Percentiles rank a stretch among this genome's conserved stretches.
Conservation (phyloP, 1,140 invertebrate species). For the Dreissena rostriformis region DNA sequence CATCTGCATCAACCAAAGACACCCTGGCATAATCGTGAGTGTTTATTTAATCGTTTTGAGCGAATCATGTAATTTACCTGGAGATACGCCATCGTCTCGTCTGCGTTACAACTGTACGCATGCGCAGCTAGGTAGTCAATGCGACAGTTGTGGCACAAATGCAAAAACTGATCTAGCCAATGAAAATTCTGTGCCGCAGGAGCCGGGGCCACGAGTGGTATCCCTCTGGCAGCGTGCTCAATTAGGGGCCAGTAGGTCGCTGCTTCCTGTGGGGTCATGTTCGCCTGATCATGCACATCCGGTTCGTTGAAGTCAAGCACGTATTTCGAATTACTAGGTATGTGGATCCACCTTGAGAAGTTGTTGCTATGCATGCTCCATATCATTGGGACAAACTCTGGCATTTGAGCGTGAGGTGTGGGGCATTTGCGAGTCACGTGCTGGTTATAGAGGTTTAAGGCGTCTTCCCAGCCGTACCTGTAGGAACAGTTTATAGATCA, state of each 20-base stretch:
- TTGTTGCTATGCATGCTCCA: not conserved
- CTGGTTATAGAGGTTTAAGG: not conserved
- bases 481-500: not conserved
- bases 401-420: not conserved
- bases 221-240: not conserved
- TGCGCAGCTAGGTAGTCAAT: slow-evolving; percentile 62
- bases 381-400: not conserved
- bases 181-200: not conserved
- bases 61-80: not conserved
- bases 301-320: slow-evolving; percentile 11
- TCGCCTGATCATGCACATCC: not conserved
- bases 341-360: not conserved
- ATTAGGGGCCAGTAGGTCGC: not conserved
- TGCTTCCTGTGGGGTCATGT: not conserved
- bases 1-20: too few species aligned
- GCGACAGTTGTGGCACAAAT: slow-evolving; percentile 33
- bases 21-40: too few species aligned
- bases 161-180: slow-evolving; percentile 8
- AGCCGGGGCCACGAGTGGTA: slow-evolving; percentile 6
- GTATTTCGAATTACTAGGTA: not conserved
- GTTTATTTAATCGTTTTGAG: too few species aligned
- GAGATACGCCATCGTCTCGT: slow-evolving; percentile 58
- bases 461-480: not conserved
- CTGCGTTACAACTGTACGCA: slow-evolving; percentile 59
- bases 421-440: not conserved